Base-by-base conservation (phyloP, 2,113 vertebrate genomes). In the Callospermophilus lateralis region DNA sequence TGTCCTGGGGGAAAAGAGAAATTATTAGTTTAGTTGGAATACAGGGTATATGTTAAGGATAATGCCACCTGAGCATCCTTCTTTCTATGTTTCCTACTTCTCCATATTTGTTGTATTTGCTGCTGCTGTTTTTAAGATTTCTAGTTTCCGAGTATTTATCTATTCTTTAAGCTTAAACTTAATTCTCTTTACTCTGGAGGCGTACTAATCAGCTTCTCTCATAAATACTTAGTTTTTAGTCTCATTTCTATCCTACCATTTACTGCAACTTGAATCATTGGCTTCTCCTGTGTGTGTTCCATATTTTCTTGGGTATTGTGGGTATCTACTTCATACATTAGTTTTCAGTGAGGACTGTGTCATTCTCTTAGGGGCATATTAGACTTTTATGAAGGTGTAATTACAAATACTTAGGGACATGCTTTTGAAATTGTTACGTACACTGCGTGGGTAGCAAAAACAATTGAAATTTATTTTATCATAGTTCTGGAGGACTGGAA, bases 111-210 rank as follows among this genome's bases (percentile, higher is more conserved):
- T 84, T 78, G 6, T 37, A 73, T 53, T n/a, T 84, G 11, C 58
- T 76, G 13, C 20, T 84, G 53, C 73, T 16, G 24, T 53, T 78
- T 90, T 32, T 68, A 84, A 76, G 11, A 87, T 72, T 84, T 96
- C 39, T 74, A n/a, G 15, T 58, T 94, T 10, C 17, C 95, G 13
- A 55, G 6, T 85, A 19, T 76, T 68, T 83, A 45, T 58, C 34
- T 93, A 4, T 74, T 85, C 22, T 93, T 77, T 92, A 78, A 26
- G 32, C 42, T 51, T 79, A 95, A 63, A 76, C n/a, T 95, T 11
- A 48, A 26, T 10, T 67, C 9, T 76, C 48, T 63, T 86, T 61
- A 63, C 15, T n/a, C 22, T 53, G 24, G 8, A 45, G 22, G 19
- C 13, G 24, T 93, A 63, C 20, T 53, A 76, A 76, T 39, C 68